These are phyloP conservation scores for Callosobruchus maculatus DNA, from an alignment of 2,888 invertebrate species.

Conservation along the genomic window DNA sequence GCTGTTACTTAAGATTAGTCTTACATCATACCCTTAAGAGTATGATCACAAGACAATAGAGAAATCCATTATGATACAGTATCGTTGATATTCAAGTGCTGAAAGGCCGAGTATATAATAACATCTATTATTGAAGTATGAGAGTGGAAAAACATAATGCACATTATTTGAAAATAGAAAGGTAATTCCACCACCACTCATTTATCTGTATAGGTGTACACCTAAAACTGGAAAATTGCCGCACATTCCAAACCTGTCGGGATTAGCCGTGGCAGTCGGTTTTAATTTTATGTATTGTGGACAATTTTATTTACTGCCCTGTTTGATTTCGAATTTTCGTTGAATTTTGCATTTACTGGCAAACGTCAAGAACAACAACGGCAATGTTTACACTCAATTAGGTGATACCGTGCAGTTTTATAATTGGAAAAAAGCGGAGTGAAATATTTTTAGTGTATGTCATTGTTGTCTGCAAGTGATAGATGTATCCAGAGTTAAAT, in stretches of 20 bases:
- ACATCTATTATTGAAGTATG: too few species aligned
- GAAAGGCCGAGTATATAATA: too few species aligned
- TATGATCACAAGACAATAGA: too few species aligned
- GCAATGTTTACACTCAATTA: background rate
- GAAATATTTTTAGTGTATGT: background rate
- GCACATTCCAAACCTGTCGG: slow-evolving; percentile 3
- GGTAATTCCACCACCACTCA: too few species aligned
- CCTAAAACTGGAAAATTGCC: slow-evolving; percentile 3
- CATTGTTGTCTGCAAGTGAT: background rate
- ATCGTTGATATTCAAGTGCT: too few species aligned
- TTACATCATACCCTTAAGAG: too few species aligned
- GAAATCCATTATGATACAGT: too few species aligned
- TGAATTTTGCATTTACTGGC: background rate
- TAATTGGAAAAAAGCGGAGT: background rate
- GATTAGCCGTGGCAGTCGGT: slow-evolving; percentile 11
- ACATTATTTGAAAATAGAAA: too few species aligned
- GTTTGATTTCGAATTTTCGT: slow-evolving; percentile 19
- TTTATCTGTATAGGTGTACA: background rate
- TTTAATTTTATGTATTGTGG: slow-evolving; percentile 25
- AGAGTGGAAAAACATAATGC: too few species aligned
- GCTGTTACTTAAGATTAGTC: too few species aligned
- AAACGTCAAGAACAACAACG: slow-evolving; percentile 2
- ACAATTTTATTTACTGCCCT: slow-evolving; percentile 23
- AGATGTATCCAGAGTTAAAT: background rate
- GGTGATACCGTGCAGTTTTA: background rate